A percentile compares a stretch with the other conserved stretches of the same genome.
Evolutionary conservation across 2,113 vertebrate species (phyloP).

Genomic region (Tetraodon nigroviridis): DNA sequence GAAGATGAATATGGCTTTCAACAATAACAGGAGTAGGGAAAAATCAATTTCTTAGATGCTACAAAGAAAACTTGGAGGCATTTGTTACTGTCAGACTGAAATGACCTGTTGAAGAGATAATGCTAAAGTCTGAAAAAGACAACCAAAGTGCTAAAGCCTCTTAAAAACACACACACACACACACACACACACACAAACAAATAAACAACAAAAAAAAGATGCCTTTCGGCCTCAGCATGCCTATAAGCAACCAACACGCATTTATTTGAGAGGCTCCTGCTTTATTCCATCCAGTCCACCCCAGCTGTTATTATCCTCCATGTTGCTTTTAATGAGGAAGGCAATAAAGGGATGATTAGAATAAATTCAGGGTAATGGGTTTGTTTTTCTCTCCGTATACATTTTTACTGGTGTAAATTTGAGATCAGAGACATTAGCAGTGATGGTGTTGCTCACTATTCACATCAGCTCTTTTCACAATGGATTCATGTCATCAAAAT

Average conservation of each 20-base stretch:
- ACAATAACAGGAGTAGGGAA: not conserved
- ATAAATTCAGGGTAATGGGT: too few relatives aligned
- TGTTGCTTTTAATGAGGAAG: too few relatives aligned
- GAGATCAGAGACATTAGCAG: not conserved
- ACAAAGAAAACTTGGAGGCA: conserved; percentile 21
- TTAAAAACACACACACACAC: too few relatives aligned
- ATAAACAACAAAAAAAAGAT: not conserved
- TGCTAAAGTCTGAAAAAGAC: conserved; percentile 16
- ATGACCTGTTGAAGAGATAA: conserved; percentile 48
- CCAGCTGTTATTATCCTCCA: too few relatives aligned
- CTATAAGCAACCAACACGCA: conserved; percentile 2
- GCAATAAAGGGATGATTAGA: too few relatives aligned
- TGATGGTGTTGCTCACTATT: conserved; percentile 14
- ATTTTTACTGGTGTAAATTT: too few relatives aligned
- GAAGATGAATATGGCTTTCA: conserved; percentile 36
- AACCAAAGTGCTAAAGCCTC: too few relatives aligned
- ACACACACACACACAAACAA: too few relatives aligned
- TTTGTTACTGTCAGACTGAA: conserved; percentile 54
- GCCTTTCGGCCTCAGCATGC: conserved; percentile 15
- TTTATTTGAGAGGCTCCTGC: not conserved
- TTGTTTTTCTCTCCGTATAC: not conserved
- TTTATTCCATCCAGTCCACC: not conserved
- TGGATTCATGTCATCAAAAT: conserved; percentile 19
- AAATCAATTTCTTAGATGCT: conserved; percentile 12
- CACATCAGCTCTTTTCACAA: conserved; percentile 25